Base-by-base conservation (phyloP, 1,140 invertebrate species). In the Archegozetes longisetosus region DNA sequence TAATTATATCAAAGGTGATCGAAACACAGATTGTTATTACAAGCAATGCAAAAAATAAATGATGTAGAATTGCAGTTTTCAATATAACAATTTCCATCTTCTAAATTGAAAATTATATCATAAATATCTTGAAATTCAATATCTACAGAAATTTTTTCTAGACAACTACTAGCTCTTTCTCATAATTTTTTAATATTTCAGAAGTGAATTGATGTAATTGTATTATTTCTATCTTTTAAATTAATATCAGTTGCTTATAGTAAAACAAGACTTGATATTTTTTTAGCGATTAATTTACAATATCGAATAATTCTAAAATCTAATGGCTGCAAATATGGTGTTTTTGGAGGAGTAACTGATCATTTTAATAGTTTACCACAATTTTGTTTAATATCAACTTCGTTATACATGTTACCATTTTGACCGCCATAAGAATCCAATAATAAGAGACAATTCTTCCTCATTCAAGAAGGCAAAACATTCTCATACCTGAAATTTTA, bases 361-460 rank as follows among this genome's bases (percentile, higher is more conserved):
- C 22, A 24, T 20, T 55, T n/a, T 24, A 55, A 25, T n/a, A 12
- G 3, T n/a, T 24, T n/a, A 22, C 26, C 27, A 6, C 3, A 27
- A 24, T 14, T n/a, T 23, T n/a, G 6, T n/a, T n/a, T n/a, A n/a
- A n/a, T n/a, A n/a, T n/a, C n/a, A n/a, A n/a, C n/a, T n/a, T n/a
- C n/a, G 6, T 24, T 24, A 27, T 24, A 22, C 12, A 55, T 27
- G 12, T 55, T 22, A 25, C 12, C 27, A 9, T 23, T 25, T 25
- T 55, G 53, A 13, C 53, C 53, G 9, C 53, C 53, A 23, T 27
- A 55, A 6, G 53, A 55, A 55, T 55, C 53, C 17, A 27, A 24
- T 3, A 55, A 24, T 23, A 55, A 27, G 25, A 55, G 53, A n/a
- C 22, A n/a, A 12, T 55, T 27, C 25, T 23, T n/a, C 4, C 4